Conservation (phyloP, 2,113 vertebrate genomes). For the Platichthys stellatus region DNA sequence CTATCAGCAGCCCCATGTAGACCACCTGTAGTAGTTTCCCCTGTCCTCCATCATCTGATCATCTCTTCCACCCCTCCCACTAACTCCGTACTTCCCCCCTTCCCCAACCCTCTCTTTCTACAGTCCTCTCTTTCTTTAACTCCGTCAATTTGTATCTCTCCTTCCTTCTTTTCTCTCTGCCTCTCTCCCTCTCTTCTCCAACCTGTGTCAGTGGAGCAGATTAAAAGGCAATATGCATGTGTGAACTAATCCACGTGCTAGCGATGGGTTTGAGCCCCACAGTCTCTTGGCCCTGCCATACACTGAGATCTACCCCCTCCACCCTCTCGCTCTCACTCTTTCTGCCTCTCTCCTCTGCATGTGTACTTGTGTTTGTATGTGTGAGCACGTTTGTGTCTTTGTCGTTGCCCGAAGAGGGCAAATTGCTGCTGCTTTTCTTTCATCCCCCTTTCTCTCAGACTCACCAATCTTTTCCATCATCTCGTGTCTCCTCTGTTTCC, state of each 20-base stretch:
- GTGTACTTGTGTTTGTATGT: conserved; percentile 4
- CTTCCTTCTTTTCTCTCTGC: conserved; percentile 1
- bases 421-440: conserved; percentile 32
- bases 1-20: not conserved
- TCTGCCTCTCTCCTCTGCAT: conserved; percentile 17
- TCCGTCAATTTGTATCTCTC: conserved; percentile 27
- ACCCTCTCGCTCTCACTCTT: not conserved
- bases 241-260: conserved; percentile 76
- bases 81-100: not conserved
- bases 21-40: not conserved
- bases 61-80: conserved; percentile 1
- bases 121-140: conserved; percentile 1
- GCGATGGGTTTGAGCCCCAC: conserved; percentile 67
- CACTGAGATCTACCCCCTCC: conserved; percentile 8
- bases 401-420: conserved; percentile 11
- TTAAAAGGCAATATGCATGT: conserved; percentile 77
- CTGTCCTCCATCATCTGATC: not conserved
- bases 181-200: conserved; percentile 6
- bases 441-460: conserved; percentile 28
- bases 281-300: conserved; percentile 55
- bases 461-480: conserved; percentile 15
- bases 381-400: conserved; percentile 43
- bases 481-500: not conserved
- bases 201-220: conserved; percentile 69
- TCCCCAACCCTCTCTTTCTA: not conserved